Evolutionary conservation across 2,888 invertebrate genomes (phyloP), one percentile per base, ranked within the genome.

Genomic region (Cecidostiba fungosa): DNA sequence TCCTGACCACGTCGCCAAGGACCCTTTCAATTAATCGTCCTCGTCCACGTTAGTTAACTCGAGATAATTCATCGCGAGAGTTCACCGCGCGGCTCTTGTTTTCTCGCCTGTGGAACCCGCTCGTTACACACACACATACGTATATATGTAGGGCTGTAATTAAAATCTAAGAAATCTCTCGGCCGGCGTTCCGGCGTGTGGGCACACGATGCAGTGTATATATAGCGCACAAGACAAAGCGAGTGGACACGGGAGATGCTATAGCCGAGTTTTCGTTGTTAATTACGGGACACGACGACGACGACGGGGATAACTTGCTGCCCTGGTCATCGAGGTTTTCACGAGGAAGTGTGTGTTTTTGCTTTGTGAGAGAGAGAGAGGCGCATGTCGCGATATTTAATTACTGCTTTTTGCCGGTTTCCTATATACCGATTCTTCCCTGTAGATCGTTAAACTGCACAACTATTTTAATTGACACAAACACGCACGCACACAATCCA

Each of bases 61-160:
- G 92, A 92, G 92, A 92, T 59, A 59, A 59, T 92, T 92, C 92
- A 91, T 91, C 90, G 90, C 70, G 50, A n/a, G 5, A 8, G 29
- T 47, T 29, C 69, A 66, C 62, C 29, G 54, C 6, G 4, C 14
- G 76, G 36, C 36, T 54, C 77, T 83, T 54, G 29, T 50, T 66
- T 14, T 76, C 85, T 14, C 32, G 77, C 39, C 32, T n/a, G 26
- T 29, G 32, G 14, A 39, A 84, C 19, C 54, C 14, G 47, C 70
- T 77, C 72, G 85, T 78, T 84, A 72, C 78, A 26, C 77, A 23
- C 36, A 5, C 16, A 14, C 77, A 29, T 36, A 50, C 50, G 1
- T 74, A 19, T 12, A 14, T 23, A 12, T 39, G 14, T 43, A 43
- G 73, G 69, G 74, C 73, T 86, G 77, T 86, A 86, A 86, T 86